A percentile compares a stretch with the other conserved stretches of the same genome.
These are phyloP conservation scores for Podotricha telesiphe DNA, from an alignment of 2,888 invertebrate genomes.

Conservation along the genomic window DNA sequence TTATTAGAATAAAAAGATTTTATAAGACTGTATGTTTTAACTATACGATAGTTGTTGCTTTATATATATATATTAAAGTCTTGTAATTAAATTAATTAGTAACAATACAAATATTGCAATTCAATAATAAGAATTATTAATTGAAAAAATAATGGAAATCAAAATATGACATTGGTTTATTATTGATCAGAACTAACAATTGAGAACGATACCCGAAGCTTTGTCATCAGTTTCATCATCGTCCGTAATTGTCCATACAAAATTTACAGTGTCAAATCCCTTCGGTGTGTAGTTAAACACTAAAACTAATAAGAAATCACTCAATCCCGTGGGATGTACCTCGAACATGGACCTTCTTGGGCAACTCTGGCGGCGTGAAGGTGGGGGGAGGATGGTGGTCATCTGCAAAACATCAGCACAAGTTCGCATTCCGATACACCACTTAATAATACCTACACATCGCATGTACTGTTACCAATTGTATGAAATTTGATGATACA, in stretches of 20 bases:
- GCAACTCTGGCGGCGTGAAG: conserved; percentile 99
- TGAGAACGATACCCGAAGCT: neutral
- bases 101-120: neutral
- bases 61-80: neutral
- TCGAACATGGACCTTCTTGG: conserved; percentile 99
- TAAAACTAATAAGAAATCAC: conserved; percentile 57
- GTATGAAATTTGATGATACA: conserved; percentile 54
- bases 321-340: conserved; percentile 86
- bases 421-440: conserved; percentile 84
- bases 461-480: conserved; percentile 61
- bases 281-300: conserved; percentile 17
- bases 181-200: neutral
- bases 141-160: neutral
- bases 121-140: neutral
- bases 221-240: neutral
- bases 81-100: neutral
- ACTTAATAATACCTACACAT: conserved; percentile 74
- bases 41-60: neutral
- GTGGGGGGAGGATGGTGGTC: conserved; percentile 98
- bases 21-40: neutral
- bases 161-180: neutral
- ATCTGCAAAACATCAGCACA: conserved; percentile 94
- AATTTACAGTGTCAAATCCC: conserved; percentile 2
- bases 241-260: conserved; percentile 21
- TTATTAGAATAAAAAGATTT: neutral